Conservation (phyloP, 1,140 invertebrate species). For the Panagrolaimus sp. region DNA sequence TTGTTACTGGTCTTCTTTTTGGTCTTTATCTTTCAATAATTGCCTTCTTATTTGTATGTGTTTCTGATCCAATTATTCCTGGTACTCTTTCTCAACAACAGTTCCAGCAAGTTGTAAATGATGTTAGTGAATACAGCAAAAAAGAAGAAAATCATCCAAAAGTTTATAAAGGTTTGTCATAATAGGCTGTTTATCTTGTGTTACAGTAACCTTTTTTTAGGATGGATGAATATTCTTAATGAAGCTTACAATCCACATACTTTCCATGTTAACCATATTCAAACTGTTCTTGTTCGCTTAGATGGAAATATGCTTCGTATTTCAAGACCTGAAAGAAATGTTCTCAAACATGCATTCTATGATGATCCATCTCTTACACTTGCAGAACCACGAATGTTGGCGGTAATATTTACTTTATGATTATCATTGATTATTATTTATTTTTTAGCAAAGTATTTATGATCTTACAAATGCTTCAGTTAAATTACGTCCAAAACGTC, state of each 20-base stretch:
- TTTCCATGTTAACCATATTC: constrained; percentile 78
- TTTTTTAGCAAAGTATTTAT: constrained; percentile 1
- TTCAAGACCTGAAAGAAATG: constrained; percentile 70
- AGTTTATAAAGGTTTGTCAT: constrained; percentile 28
- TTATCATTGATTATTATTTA: constrained; percentile 29
- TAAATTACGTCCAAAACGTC: no score
- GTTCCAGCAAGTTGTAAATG: constrained; percentile 26
- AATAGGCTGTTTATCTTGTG: constrained; percentile 18
- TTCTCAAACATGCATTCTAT: constrained; percentile 78
- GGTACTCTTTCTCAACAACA: constrained; percentile 19
- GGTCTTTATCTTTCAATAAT: constrained; percentile 50
- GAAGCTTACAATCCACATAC: constrained; percentile 71
- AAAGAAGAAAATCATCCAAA: constrained; percentile 7
- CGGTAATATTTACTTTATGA: constrained; percentile 56
- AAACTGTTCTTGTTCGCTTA: constrained; percentile 76
- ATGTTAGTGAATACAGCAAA: constrained; percentile 19
- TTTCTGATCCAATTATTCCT: constrained; percentile 46
- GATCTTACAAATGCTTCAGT: no score
- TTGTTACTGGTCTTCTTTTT: constrained; percentile 48
- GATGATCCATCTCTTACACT: constrained; percentile 67
- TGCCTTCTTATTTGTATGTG: constrained; percentile 51
- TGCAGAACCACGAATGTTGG: constrained; percentile 46
- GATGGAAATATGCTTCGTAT: constrained; percentile 72
- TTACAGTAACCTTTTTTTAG: constrained; percentile 63
- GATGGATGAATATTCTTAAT: constrained; percentile 81